Evolutionary conservation across 2,113 vertebrate genomes (phyloP), one percentile per base, ranked within the genome.

Genomic region (Halichoerus grypus): DNA sequence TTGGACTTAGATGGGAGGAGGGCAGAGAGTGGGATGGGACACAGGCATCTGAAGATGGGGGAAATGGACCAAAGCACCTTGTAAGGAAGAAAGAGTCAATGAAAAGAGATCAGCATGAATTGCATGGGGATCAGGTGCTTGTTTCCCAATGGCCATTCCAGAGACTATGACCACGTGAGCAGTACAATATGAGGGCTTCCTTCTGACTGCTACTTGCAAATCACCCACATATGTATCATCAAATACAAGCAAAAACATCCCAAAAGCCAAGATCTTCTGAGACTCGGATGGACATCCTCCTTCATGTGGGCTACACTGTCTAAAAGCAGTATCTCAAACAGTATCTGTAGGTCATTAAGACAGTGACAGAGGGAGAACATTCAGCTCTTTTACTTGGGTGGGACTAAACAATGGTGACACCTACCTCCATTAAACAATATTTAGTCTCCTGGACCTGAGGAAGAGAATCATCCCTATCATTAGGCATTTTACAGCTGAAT

Each of bases 311-410:
- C 26, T 16, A 59, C 72, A 22, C 4, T 81, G 7, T 28, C 26
- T 94, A 8, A 91, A 59, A 87, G 4, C 2, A 46, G 83, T 55
- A 46, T 51, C 22, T 72, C n/a, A 96, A 55, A 53, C 16, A 91
- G 33, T 55, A 42, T 46, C 49, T 24, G 4, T 57, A 31, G 7
- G 11, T 16, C 67, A 93, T 51, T 59, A 57, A 87, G n/a, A 72
- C 33, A 2, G 31, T 24, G 24, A 92, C 18, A 63, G 67, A 82
- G 28, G 22, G 36, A 83, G 49, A 90, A 42, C 11, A 5, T 86
- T 82, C 13, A 57, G 55, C 16, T 72, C 36, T 80, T 88, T 77
- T n/a, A 51, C 46, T 67, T 59, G 77, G 5, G 3, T 88, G 14
- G 28, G 12, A 89, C 24, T 46, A 55, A 36, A 81, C 31, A 76